Evolutionary conservation across 2,113 vertebrate genomes (phyloP).

Genomic region (Mungos mungo): DNA sequence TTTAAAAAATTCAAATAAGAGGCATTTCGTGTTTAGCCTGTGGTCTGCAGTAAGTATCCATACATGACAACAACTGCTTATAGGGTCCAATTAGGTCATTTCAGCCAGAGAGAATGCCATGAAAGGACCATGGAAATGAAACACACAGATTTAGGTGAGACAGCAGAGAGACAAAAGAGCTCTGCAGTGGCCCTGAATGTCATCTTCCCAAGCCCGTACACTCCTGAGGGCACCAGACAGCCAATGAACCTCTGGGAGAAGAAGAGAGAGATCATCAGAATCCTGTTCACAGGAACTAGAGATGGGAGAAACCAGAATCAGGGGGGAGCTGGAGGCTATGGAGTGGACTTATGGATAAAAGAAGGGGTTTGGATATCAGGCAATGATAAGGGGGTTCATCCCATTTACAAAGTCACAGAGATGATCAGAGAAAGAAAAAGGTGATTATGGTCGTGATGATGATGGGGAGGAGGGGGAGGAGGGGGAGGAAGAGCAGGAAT

Average conservation of each 20-base stretch:
- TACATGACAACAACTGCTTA: neutral
- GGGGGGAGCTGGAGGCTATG: neutral
- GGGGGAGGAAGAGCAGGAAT: neutral
- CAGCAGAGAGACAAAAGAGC: accelerated
- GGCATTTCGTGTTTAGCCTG: neutral
- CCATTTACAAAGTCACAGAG: neutral
- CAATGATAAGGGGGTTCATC: neutral
- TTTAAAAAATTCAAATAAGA: neutral
- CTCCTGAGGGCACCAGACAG: neutral
- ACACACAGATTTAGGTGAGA: neutral
- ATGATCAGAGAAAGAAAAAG: neutral
- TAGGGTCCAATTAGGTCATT: neutral
- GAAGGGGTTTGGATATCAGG: neutral
- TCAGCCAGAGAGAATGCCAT: neutral
- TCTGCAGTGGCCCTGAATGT: neutral
- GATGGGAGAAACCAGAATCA: neutral
- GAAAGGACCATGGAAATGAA: neutral
- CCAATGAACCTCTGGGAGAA: neutral
- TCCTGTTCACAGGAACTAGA: neutral
- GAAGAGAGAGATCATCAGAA: neutral
- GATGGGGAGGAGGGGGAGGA: accelerated
- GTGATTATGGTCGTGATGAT: neutral
- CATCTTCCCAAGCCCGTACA: neutral
- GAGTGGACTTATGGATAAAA: neutral
- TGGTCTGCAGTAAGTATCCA: neutral